Evolutionary conservation across 1,140 invertebrate species (phyloP).

Genomic region (Heliothis virescens): DNA sequence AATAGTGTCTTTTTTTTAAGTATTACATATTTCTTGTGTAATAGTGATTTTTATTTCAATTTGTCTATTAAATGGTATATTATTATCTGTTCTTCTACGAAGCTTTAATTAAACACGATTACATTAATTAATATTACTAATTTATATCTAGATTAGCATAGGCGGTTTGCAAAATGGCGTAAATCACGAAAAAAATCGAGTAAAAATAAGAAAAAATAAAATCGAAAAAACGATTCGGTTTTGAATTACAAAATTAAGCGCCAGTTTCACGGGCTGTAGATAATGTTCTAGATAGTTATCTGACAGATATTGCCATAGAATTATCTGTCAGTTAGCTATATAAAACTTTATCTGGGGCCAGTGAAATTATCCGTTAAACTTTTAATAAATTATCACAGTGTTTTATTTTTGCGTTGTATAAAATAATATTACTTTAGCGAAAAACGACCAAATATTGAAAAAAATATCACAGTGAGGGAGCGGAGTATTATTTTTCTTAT

Average conservation of each 20-base stretch:
- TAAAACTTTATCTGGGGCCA: too few species aligned
- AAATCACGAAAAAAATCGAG: slow-evolving; percentile 18
- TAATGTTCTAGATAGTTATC: too few species aligned
- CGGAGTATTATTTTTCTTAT: slow-evolving; percentile 13
- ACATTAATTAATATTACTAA: slow-evolving; percentile 7
- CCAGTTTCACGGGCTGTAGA: too few species aligned
- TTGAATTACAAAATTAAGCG: neutral
- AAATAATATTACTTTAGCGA: neutral
- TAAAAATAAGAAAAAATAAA: slow-evolving; percentile 41
- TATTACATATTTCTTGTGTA: neutral
- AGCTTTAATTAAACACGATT: slow-evolving; percentile 2
- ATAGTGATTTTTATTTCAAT: neutral
- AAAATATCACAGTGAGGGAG: slow-evolving; percentile 23
- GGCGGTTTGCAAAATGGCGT: slow-evolving; percentile 33
- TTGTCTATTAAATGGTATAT: neutral
- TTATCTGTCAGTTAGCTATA: too few species aligned
- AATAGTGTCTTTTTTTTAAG: slow-evolving; percentile 9
- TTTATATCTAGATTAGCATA: slow-evolving; percentile 12
- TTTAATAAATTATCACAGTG: slow-evolving; percentile 15
- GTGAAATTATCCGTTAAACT: too few species aligned
- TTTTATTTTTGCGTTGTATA: neutral
- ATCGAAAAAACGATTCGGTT: neutral
- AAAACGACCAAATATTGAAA: neutral
- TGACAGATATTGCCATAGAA: too few species aligned
- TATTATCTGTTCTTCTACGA: neutral